Conservation (phyloP, 2,797 vertebrate genomes). For the Meda fulgida region DNA sequence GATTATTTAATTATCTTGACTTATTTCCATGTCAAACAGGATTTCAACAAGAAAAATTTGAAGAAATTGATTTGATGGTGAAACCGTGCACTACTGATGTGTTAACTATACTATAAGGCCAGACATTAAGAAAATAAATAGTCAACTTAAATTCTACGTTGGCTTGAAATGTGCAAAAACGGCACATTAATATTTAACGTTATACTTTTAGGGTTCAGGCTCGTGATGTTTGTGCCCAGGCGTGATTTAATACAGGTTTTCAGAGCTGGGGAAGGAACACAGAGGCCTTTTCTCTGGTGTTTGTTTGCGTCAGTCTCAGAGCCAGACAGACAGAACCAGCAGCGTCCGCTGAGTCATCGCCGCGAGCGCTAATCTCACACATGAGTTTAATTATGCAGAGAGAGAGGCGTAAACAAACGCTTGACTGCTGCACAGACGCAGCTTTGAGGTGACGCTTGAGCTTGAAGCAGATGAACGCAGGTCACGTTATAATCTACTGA, state of each 20-base stretch:
- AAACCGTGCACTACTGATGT: not conserved
- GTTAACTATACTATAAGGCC: not conserved
- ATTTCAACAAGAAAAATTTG: not conserved
- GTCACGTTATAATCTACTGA: not conserved
- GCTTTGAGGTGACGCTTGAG: constrained; percentile 1
- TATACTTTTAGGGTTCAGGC: not conserved
- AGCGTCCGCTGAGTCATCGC: constrained; percentile 25
- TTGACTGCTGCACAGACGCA: not conserved
- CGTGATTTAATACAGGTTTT: not conserved
- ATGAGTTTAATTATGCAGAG: constrained; percentile 45
- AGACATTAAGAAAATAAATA: not conserved
- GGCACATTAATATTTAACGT: not conserved
- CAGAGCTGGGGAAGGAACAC: not conserved
- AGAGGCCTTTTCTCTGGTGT: not conserved
- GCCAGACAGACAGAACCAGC: constrained; percentile 37
- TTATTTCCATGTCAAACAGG: not conserved
- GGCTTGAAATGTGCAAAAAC: not conserved
- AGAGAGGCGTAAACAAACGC: constrained; percentile 15
- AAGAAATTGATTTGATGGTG: not conserved
- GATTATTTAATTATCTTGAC: not conserved
- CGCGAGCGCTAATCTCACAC: constrained; percentile 41
- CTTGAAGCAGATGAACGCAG: not conserved
- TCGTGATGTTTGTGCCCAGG: not conserved
- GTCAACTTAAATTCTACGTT: not conserved
- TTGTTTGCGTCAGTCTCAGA: constrained; percentile 13